phyloP scores from a whole-genome alignment of 2,797 vertebrate genomes.

The Nasua narica region DNA sequence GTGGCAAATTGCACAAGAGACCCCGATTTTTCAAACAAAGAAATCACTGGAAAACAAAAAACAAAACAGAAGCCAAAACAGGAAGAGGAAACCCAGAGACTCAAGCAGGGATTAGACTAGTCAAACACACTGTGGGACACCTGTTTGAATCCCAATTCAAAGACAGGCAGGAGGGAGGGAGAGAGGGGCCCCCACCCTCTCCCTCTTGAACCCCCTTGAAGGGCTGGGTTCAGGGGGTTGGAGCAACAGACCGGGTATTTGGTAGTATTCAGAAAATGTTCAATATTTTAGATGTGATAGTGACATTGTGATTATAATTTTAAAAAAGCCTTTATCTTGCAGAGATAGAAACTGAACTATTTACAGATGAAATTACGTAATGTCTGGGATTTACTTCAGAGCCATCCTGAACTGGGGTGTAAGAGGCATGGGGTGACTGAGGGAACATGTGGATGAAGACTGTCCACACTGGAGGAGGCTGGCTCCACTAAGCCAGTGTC shows the following conservation, averaged over 20 bases:
- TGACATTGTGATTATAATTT: background rate
- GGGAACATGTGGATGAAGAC: rapidly evolving
- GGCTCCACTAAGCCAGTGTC: no score
- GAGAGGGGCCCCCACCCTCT: no score
- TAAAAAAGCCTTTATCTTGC: background rate
- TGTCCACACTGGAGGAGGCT: background rate
- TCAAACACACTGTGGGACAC: background rate
- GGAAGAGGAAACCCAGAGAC: background rate
- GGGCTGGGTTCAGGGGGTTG: background rate
- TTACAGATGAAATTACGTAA: background rate
- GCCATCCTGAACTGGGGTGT: background rate
- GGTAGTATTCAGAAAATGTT: background rate
- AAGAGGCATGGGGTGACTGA: background rate
- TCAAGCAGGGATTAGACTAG: background rate
- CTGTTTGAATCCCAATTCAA: background rate
- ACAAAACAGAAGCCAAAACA: background rate
- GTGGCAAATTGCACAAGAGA: background rate
- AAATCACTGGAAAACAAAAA: background rate
- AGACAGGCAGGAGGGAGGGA: background rate
- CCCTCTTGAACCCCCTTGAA: no score
- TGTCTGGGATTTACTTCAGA: background rate
- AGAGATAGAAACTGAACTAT: background rate
- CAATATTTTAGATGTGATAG: background rate
- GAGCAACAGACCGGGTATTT: background rate
- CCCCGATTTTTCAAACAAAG: background rate